These are phyloP conservation scores for Odontocerum albicorne DNA, from an alignment of 2,888 invertebrate species.

Conservation along the genomic window DNA sequence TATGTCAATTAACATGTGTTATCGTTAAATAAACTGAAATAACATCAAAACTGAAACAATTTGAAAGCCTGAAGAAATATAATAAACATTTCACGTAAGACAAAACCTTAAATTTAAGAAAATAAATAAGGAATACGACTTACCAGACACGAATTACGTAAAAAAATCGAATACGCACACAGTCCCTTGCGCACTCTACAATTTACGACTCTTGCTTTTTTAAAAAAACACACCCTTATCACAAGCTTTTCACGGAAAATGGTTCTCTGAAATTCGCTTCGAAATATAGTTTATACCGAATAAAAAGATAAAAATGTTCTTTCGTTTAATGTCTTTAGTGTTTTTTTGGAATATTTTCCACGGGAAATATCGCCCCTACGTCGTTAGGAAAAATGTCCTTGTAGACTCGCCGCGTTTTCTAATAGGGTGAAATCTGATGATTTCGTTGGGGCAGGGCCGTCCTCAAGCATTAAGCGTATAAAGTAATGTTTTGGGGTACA, in stretches of 20 bases:
- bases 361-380: not conserved
- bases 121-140: conserved; percentile 4
- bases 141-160: conserved; percentile 23
- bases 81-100: too few species aligned
- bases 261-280: not conserved
- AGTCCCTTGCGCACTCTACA: conserved; percentile 16
- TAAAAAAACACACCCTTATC: too few species aligned
- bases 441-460: not conserved
- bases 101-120: too few species aligned
- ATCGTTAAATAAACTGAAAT: too few species aligned
- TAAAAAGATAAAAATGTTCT: not conserved
- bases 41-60: too few species aligned
- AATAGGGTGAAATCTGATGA: conserved; percentile 18
- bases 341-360: not conserved
- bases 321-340: not conserved
- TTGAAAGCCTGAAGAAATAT: too few species aligned
- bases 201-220: conserved; percentile 7
- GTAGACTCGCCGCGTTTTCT: conserved; percentile 13
- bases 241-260: conserved; percentile 2
- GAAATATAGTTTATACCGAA: not conserved
- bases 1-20: not conserved
- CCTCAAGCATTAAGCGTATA: too few species aligned
- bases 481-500: too few species aligned
- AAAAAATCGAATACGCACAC: conserved; percentile 24
- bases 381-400: conserved; percentile 11